Evolutionary conservation across 2,888 invertebrate species (phyloP).

Genomic region (Trachelus stipa): DNA sequence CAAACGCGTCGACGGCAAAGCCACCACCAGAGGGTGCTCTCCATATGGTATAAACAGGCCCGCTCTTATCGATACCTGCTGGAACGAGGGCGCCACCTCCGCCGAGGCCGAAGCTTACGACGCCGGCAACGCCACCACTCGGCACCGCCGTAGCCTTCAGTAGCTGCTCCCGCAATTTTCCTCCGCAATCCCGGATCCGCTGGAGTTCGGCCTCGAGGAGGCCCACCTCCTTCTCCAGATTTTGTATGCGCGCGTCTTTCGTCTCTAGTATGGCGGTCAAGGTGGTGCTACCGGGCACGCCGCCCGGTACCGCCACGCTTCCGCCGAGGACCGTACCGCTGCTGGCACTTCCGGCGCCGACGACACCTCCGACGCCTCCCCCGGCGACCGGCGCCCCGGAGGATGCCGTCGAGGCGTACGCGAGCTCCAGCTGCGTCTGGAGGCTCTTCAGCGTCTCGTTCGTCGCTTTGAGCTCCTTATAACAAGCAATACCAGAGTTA

Average conservation of each 20-base stretch:
- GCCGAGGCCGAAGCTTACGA: no score
- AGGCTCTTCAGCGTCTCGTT: constrained; percentile 86
- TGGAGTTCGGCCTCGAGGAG: constrained; percentile 83
- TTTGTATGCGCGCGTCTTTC: constrained; percentile 88
- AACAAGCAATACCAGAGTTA: constrained; percentile 61
- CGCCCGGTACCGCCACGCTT: constrained; percentile 62
- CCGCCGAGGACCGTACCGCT: constrained; percentile 51
- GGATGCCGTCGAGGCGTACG: constrained; percentile 73
- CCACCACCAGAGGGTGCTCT: no score
- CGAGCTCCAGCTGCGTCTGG: constrained; percentile 82
- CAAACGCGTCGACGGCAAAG: no score
- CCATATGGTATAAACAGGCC: no score
- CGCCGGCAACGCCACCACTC: constrained; percentile 30
- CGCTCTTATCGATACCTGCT: no score
- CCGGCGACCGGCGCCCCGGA: constrained; percentile 60
- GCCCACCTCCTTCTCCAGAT: constrained; percentile 86
- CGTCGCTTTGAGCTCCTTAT: constrained; percentile 85
- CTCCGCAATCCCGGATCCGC: constrained; percentile 68
- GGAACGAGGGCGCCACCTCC: no score
- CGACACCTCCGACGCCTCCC: constrained; percentile 29
- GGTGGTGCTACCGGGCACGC: constrained; percentile 75
- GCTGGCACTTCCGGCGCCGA: constrained; percentile 14
- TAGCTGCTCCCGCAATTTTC: constrained; percentile 59
- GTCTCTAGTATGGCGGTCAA: constrained; percentile 85
- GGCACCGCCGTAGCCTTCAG: constrained; percentile 57